Evolutionary conservation across 2,888 invertebrate species (phyloP), one percentile per base, ranked within the genome.

Genomic region (Chydorus sphaericus): DNA sequence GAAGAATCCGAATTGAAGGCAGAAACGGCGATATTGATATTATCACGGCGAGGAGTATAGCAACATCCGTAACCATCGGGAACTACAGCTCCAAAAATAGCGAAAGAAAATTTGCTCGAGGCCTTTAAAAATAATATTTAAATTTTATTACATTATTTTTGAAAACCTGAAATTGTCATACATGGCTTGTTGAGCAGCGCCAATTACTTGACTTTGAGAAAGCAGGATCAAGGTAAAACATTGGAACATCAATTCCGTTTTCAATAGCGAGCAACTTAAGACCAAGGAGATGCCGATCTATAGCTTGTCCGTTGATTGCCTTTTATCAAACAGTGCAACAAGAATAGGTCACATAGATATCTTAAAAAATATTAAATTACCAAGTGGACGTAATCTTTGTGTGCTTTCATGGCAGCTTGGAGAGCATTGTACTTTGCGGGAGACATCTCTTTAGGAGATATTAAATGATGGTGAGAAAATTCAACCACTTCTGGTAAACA

Each of bases 231-330:
- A 74, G 74, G 66, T 80, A 91, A 36, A 96, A 69, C 58, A 78
- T 74, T 0, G 90, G 93, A 29, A 88, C 63, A 31, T 82, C 77
- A 55, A 83, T 73, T 4, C 81, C 79, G 66, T 84, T 80, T 68
- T 90, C 86, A 6, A 78, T 66, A 0, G 93, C 92, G 60, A 81
- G 80, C 63, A 90, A 68, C 72, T 89, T 91, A 58, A 94, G 73
- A 1, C 94, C 96, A 23, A 93, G 73, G 6, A 96, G 74, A 71
- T 94, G 92, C 56, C 96, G 78, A 70, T 96, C 96, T n/a, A 94
- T 84, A 6, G 92, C 96, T 59, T 77, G 74, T 8, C 90, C 93
- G 67, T 79, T 77, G 44, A 84, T 73, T 33, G 85, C 85, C 82
- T 85, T 65, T 36, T 20, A 53, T 20, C 14, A 14, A 44, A 52